phyloP scores from a whole-genome alignment of 2,797 vertebrate species.

The Taenioides sp. region DNA sequence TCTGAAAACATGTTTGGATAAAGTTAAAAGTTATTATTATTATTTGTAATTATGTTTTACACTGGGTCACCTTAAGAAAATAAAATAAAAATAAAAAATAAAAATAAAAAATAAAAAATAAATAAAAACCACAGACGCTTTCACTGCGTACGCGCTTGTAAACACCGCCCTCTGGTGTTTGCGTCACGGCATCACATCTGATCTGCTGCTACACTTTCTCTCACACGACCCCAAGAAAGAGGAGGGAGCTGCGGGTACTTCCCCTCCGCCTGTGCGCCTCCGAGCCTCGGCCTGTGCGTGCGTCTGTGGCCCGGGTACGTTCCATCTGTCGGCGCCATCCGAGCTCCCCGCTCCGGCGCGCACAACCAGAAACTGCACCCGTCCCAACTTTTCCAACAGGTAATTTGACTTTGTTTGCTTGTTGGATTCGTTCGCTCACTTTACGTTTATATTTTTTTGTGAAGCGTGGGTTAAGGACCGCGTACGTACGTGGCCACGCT shows the following conservation, averaged over 20 bases:
- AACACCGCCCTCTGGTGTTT: constrained; percentile 30
- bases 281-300: neutral
- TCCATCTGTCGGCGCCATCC: neutral
- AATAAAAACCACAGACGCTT: no score
- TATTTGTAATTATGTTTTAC: no score
- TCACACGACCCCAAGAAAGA: no score
- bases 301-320: no score
- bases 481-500: neutral
- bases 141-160: no score
- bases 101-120: no score
- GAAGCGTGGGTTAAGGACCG: neutral
- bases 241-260: neutral
- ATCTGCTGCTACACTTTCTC: neutral
- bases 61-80: no score
- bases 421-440: neutral
- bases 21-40: no score
- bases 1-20: no score
- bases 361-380: neutral
- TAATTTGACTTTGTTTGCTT: neutral
- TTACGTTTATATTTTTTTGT: neutral
- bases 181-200: fast-evolving
- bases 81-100: no score
- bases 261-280: neutral
- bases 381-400: neutral
- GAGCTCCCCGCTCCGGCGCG: neutral